Conservation (phyloP, 1,140 invertebrate species). For the Calycopis cecrops region DNA sequence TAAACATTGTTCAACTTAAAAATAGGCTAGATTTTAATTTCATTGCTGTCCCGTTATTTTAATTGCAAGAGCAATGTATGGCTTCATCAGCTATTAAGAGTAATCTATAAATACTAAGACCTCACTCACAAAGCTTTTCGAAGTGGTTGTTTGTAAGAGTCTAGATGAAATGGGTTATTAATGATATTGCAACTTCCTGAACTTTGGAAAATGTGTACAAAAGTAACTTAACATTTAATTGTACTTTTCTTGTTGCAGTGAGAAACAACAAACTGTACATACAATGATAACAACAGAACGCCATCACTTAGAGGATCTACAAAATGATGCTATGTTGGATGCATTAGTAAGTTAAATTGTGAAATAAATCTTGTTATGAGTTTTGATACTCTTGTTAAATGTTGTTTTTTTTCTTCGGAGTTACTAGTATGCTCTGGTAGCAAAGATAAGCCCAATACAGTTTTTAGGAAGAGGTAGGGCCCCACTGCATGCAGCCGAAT, state of each 20-base stretch:
- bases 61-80: background rate
- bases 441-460: too few species aligned
- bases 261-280: conserved; percentile 59
- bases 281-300: conserved; percentile 50
- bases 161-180: too few species aligned
- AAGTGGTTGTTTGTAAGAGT: too few species aligned
- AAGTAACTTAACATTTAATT: background rate
- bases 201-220: too few species aligned
- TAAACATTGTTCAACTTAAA: too few species aligned
- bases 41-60: background rate
- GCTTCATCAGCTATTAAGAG: background rate
- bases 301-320: conserved; percentile 52
- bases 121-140: too few species aligned
- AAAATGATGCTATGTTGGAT: conserved; percentile 62
- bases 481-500: too few species aligned
- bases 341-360: conserved; percentile 37
- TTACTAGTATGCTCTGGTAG: too few species aligned
- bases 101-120: too few species aligned
- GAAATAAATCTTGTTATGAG: too few species aligned
- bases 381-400: background rate
- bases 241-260: conserved; percentile 33
- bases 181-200: too few species aligned
- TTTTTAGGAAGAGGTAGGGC: too few species aligned
- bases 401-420: background rate
- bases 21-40: background rate